Base-by-base conservation (phyloP, 2,113 vertebrate genomes). In the Phycodurus eques region DNA sequence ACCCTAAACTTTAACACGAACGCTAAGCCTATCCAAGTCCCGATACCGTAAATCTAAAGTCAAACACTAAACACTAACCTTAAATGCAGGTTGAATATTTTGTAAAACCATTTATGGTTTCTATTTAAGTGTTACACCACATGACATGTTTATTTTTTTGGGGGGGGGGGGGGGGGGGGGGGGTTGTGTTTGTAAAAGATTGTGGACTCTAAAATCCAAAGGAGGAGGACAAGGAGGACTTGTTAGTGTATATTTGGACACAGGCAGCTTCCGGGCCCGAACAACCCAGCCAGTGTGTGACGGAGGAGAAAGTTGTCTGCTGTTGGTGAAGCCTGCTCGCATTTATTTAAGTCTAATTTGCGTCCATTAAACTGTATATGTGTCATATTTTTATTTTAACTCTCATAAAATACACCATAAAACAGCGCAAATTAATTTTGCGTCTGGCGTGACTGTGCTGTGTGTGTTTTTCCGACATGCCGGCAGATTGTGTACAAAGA, bases 251-350 rank as follows among this genome's bases (percentile, higher is more conserved):
- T 80, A 88, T 89, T 85, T 86, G 79, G 79, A 87, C 72, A 70
- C 22, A 33, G 69, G 68, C 53, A 39, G 72, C 77, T 42, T 77
- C 73, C 0, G 42, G 67, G 77, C 76, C 68, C 43, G 84, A 88
- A 91, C 87, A 91, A 85, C 79, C 74, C n/a, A 75, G 75, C 47
- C 85, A 74, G 87, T 88, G 88, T 91, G 76, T 63, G 60, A 9
- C 54, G n/a, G 64, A 74, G 43, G 35, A 72, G 79, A 89, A 83
- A 83, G 73, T 57, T 67, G 75, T 83, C 61, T 75, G 71, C 81
- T 87, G 83, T 85, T 72, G n/a, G 56, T 51, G 42, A 76, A 59
- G 59, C 60, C 67, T 35, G 20, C 60, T 75, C 11, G 5, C 51
- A 53, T 54, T 14, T 69, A 39, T 82, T 74, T 61, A 64, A 42